Evolutionary conservation across 2,888 invertebrate species (phyloP).

Genomic region (Shargacucullia verbasci): DNA sequence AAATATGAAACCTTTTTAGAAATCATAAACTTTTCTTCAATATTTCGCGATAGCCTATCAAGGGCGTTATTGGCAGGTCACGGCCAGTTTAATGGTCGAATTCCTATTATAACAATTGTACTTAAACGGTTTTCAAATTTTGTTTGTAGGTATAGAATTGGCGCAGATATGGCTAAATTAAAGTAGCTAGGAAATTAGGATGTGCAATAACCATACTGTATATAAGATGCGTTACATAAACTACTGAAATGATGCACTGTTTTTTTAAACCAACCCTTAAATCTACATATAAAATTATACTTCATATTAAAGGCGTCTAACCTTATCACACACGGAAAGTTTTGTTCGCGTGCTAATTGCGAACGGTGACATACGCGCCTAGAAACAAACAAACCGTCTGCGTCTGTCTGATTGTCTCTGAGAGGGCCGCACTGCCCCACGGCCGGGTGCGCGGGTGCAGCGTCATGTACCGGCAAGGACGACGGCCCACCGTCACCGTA

Average conservation of each 20-base stretch:
- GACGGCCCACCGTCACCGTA: slow-evolving; percentile 43
- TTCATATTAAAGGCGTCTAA: neutral
- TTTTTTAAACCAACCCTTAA: too few relatives aligned
- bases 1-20: slow-evolving; percentile 10
- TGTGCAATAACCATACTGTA: too few relatives aligned
- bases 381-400: slow-evolving; percentile 36
- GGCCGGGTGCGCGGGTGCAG: slow-evolving; percentile 45
- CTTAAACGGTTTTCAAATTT: too few relatives aligned
- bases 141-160: too few relatives aligned
- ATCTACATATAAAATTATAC: too few relatives aligned
- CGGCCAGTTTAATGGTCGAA: too few relatives aligned
- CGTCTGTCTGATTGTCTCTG: slow-evolving; percentile 35
- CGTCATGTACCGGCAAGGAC: slow-evolving; percentile 49
- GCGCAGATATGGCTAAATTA: too few relatives aligned
- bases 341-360: slow-evolving; percentile 19
- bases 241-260: too few relatives aligned
- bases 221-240: too few relatives aligned
- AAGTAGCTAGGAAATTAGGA: too few relatives aligned
- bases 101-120: too few relatives aligned
- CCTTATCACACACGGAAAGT: slow-evolving; percentile 40
- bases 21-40: neutral
- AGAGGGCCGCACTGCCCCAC: slow-evolving; percentile 18
- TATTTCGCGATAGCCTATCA: slow-evolving; percentile 8
- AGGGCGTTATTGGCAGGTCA: neutral
- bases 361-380: slow-evolving; percentile 25